Base-by-base conservation (phyloP, 2,113 vertebrate species). In the Coregonus clupeaformis region DNA sequence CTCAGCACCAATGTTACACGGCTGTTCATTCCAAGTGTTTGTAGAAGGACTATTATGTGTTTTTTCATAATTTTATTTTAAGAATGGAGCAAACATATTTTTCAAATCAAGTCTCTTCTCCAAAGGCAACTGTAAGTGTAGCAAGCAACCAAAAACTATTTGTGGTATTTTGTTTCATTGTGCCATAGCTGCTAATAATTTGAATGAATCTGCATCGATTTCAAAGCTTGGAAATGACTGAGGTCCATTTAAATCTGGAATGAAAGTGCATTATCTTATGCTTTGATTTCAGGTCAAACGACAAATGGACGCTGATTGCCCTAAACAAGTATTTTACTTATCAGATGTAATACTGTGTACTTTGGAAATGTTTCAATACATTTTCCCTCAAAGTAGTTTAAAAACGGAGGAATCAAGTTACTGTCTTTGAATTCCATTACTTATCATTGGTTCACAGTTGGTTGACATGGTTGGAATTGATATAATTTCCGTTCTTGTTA, bases 91-190 rank as follows among this genome's bases (percentile, higher is more conserved):
- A 82, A 89, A 88, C 73, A 83, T 62, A 69, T 79, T 47, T 74
- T 69, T 79, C 45, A 73, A 63, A 78, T 82, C 36, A 73, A 79
- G 74, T 74, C 64, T 69, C 47, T 5, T 65, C 64, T 74, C 47
- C 71, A 76, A 85, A 84, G 74, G 30, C 64, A 78, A 36, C 67
- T 73, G 14, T 16, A 82, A 69, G 78, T 75, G 77, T 63, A 59
- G 36, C 36, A 42, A 42, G 22, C 36, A 45, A 80, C 68, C 24
- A 12, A 64, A 85, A 75, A 80, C 29, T 82, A 79, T 83, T 86
- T 87, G 77, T 72, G 80, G 67, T 72, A 76, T 89, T 81, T 77
- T 16, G 62, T 84, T 87, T 78, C 47, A 24, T 72, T 49, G 3
- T 87, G 80, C 24, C 42, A 24, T 25, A 6, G 77, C 63, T 79